These are phyloP conservation scores for Ceratosolen fusciceps DNA, from an alignment of 1,140 invertebrate species.

Conservation along the genomic window DNA sequence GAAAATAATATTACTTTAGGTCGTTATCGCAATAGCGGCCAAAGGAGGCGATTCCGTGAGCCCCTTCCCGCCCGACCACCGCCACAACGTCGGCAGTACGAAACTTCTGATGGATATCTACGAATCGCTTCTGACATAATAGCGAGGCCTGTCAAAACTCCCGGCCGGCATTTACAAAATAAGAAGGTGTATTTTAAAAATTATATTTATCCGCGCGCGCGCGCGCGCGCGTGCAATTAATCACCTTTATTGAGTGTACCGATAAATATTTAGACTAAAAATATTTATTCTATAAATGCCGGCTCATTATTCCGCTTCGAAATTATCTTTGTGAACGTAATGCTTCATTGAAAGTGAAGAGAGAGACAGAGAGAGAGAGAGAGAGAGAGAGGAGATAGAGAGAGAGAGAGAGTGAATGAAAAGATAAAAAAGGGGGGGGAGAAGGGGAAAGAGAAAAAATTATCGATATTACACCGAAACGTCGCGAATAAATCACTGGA, in stretches of 20 bases:
- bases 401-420: too few relatives aligned
- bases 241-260: background rate
- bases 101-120: constrained; percentile 27
- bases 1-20: constrained; percentile 47
- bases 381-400: too few relatives aligned
- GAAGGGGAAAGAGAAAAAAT: too few relatives aligned
- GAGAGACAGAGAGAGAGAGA: too few relatives aligned
- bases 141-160: background rate
- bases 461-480: background rate
- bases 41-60: too few relatives aligned
- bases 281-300: background rate
- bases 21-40: background rate
- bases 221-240: background rate
- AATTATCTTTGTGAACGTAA: background rate
- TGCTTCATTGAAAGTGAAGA: background rate
- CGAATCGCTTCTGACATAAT: constrained; percentile 37
- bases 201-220: background rate
- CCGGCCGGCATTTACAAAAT: background rate
- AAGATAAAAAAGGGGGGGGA: too few relatives aligned
- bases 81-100: background rate
- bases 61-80: too few relatives aligned
- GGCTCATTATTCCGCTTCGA: background rate
- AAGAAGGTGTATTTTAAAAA: constrained; percentile 20
- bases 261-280: background rate
- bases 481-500: background rate